phyloP scores from a whole-genome alignment of 2,888 invertebrate genomes.

The Leptothorax acervorum region DNA sequence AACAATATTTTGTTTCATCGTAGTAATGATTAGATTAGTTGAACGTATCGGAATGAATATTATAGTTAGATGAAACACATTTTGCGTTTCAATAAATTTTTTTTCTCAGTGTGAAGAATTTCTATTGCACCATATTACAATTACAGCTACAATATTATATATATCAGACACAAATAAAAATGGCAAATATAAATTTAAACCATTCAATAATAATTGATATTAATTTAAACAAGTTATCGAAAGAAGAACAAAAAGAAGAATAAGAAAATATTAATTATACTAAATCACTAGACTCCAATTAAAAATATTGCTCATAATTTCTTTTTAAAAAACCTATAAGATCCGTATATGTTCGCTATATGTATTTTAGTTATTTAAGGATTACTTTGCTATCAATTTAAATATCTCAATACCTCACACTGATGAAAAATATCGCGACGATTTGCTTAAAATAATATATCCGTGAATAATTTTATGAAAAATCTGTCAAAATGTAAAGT shows the following conservation, averaged over 20 bases:
- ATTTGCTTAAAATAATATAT: neutral
- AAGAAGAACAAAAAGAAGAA: too few species aligned
- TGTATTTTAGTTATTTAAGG: neutral
- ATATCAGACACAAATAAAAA: neutral
- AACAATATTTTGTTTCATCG: too few species aligned
- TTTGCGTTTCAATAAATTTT: too few species aligned
- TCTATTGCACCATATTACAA: neutral
- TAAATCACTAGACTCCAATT: neutral
- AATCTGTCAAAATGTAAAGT: neutral
- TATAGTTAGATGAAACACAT: too few species aligned
- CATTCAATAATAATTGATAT: neutral
- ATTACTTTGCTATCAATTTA: neutral
- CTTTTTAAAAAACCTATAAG: neutral
- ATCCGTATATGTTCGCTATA: neutral
- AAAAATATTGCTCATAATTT: slow-evolving; percentile 2
- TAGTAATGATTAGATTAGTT: too few species aligned
- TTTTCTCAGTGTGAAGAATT: neutral
- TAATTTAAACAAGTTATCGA: neutral
- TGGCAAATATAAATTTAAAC: neutral
- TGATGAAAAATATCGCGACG: neutral
- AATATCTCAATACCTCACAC: neutral
- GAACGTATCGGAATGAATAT: too few species aligned
- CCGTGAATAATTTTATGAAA: neutral
- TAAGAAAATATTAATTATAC: neutral
- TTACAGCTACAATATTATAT: neutral